A percentile compares a stretch with the other conserved stretches of the same genome.
These are phyloP conservation scores for Silurus asotus DNA, from an alignment of 2,113 vertebrate genomes.

Conservation along the genomic window DNA sequence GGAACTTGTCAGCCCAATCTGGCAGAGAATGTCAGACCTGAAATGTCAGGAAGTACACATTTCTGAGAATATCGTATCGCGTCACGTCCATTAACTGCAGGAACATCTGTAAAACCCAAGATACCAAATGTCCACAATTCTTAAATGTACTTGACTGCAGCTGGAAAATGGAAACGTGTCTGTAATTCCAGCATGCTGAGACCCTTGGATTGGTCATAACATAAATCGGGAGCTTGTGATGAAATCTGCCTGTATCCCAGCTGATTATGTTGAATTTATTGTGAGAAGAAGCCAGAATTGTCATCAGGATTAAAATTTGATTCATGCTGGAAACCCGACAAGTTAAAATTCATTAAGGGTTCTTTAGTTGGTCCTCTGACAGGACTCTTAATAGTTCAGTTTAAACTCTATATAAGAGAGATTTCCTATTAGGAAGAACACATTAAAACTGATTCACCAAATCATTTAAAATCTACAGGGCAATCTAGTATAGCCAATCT, in stretches of 20 bases:
- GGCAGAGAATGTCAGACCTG: neutral
- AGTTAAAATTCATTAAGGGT: neutral
- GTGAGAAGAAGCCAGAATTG: neutral
- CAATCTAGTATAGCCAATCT: neutral
- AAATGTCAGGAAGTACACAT: neutral
- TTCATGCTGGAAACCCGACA: neutral
- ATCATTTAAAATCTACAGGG: neutral
- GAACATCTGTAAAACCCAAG: neutral
- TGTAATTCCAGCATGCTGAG: neutral
- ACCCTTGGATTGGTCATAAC: neutral
- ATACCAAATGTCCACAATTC: neutral
- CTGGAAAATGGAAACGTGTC: neutral
- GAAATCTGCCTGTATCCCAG: neutral
- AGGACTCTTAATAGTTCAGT: neutral
- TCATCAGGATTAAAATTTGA: conserved; percentile 7
- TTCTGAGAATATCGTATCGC: neutral
- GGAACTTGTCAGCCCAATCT: neutral
- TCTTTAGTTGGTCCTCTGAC: neutral
- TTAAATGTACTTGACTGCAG: neutral
- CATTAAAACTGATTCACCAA: neutral
- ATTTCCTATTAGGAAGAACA: neutral
- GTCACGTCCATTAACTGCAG: neutral
- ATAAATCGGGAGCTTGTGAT: neutral
- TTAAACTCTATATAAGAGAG: neutral
- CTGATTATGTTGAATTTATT: neutral